Conservation (phyloP, 2,797 vertebrate genomes). For the Neoniphon sammara region DNA sequence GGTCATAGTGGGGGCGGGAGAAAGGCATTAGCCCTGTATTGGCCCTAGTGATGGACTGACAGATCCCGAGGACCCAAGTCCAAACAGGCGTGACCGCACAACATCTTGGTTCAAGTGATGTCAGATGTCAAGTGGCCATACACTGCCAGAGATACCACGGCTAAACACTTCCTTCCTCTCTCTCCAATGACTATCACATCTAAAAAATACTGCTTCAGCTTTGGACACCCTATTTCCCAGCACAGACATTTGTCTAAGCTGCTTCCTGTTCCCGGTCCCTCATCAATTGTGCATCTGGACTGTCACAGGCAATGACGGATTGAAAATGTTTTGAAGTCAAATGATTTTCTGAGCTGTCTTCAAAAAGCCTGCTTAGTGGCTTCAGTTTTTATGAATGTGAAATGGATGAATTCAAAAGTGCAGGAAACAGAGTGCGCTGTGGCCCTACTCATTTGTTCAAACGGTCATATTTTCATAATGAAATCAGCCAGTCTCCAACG, state of each 20-base stretch:
- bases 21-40: constrained; percentile 33
- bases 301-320: constrained; percentile 21
- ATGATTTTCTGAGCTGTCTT: constrained; percentile 17
- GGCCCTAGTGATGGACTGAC: constrained; percentile 19
- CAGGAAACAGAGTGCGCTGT: constrained; percentile 22
- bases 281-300: constrained; percentile 69
- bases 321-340: constrained; percentile 23
- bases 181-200: constrained; percentile 44
- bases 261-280: constrained; percentile 52
- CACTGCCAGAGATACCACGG: constrained; percentile 41
- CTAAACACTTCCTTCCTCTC: constrained; percentile 70
- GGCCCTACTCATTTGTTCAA: constrained; percentile 5
- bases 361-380: background rate
- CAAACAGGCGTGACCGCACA: constrained; percentile 58
- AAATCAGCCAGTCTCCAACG: constrained; percentile 34
- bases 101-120: constrained; percentile 49
- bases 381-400: background rate
- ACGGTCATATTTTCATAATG: constrained; percentile 38
- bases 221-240: constrained; percentile 59
- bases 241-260: constrained; percentile 48
- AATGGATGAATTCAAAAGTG: background rate
- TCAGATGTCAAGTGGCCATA: constrained; percentile 54
- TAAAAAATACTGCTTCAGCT: constrained; percentile 49
- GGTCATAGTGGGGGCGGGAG: constrained; percentile 57
- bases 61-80: constrained; percentile 34